These are phyloP conservation scores for Synanthedon myopaeformis DNA, from an alignment of 2,888 invertebrate species.

Conservation along the genomic window DNA sequence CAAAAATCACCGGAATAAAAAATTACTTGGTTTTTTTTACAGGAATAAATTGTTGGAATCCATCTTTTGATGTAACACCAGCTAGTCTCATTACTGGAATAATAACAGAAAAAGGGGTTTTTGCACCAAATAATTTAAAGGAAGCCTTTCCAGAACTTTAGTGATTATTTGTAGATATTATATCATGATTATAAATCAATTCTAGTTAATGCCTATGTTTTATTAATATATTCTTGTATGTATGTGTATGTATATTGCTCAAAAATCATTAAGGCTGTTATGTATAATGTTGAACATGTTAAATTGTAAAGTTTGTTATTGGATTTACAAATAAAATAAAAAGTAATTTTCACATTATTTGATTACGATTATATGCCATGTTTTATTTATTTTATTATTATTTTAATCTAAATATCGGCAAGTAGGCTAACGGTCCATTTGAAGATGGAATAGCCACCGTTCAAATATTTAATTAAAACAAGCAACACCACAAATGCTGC, in stretches of 20 bases:
- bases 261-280: not conserved
- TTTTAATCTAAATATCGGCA: too few relatives aligned
- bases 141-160: conserved; percentile 18
- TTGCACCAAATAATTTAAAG: conserved; percentile 68
- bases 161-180: conserved; percentile 10
- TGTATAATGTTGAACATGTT: not conserved
- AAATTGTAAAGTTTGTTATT: not conserved
- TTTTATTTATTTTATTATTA: too few relatives aligned
- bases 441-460: too few relatives aligned
- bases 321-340: too few relatives aligned
- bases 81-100: conserved; percentile 91
- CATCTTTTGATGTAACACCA: conserved; percentile 98
- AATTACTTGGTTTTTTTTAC: conserved; percentile 21
- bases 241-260: not conserved
- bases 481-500: too few relatives aligned
- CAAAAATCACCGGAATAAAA: too few relatives aligned
- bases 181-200: not conserved
- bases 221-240: not conserved
- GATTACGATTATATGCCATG: too few relatives aligned
- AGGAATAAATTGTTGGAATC: conserved; percentile 97
- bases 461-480: too few relatives aligned
- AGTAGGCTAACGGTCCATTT: too few relatives aligned
- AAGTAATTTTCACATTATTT: too few relatives aligned
- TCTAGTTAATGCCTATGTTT: not conserved
- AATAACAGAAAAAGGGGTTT: conserved; percentile 94